Base-by-base conservation (phyloP, 2,888 invertebrate species). In the Coronaproctus castanopsis region DNA sequence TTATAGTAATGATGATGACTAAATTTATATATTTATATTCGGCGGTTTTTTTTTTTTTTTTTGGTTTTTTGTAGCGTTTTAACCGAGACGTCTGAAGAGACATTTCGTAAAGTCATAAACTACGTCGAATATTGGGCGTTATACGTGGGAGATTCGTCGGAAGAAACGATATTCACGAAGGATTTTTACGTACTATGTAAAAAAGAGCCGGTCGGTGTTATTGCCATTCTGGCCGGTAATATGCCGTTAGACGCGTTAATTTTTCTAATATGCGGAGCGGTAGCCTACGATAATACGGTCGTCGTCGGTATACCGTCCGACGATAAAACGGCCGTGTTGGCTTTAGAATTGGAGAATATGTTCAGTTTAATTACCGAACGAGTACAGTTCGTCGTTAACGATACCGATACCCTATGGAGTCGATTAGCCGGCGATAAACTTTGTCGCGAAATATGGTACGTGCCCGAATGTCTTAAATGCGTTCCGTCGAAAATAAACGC, bases 181-280 rank as follows among this genome's bases (percentile, higher is more conserved):
- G 21, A 52, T 19, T 59, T 22, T 23, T 52, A 19, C 18, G 55
- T 59, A 10, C 21, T 59, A 2, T 55, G 52, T 24, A 19, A 52
- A 24, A 21, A 21, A 22, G 56, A 59, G 22, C 52, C 59, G 14
- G 18, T 59, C n/a, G 59, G 59, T 10, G 52, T 55, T 18, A 52
- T 59, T 22, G 55, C 52, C 1, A 59, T 59, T 20, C 2, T 56
- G 19, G 55, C 59, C 24, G 55, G 55, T 18, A 10, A 2, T 1
- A 21, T 21, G 20, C 23, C 52, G 1, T 20, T 59, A 23, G 52
- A 56, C n/a, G 23, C 21, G 22, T 19, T 59, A 18, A 19, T 59
- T n/a, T 59, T 55, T n/a, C 14, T 55, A 19, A 36, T 59, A 23
- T 22, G 55, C 1, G 55, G 55, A 21, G 59, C 24, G 2, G 21